Evolutionary conservation across 2,797 vertebrate species (phyloP), one percentile per base, ranked within the genome.

Genomic region (Calcarius lapponicus): DNA sequence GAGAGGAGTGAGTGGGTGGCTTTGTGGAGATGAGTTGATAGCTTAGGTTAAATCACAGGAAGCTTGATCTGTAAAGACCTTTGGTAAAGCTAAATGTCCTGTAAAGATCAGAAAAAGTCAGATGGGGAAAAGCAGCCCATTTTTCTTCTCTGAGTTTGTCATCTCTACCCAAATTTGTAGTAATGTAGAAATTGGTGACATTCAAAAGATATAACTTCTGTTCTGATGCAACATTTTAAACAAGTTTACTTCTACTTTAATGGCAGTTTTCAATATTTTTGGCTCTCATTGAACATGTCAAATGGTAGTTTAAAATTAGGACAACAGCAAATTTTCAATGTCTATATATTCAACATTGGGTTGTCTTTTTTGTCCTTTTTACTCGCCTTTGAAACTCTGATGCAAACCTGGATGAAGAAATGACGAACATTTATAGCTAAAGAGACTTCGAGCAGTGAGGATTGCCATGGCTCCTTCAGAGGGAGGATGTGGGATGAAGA

Each of bases 231-330:
- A 28, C 25, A 72, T 36, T 69, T 79, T 60, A 73, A 64, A 34
- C 3, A 9, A 18, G 9, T 40, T 86, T 51, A 48, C 11, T 70
- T 83, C 14, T 25, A 65, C 6, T 21, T 73, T 43, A 64, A 47
- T 11, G 5, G 19, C 9, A 64, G 8, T 6, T 78, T 71, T 86
- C 6, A 3, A 78, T 9, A 1, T 45, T 60, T 76, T 65, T 61
- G 12, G 5, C 5, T 43, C 3, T 47, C n/a, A 15, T 1, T 47
- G 10, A 50, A 29, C 4, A 6, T 9, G 40, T 2, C 16, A 61
- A 64, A 73, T 5, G 14, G 2, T 21, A 42, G 15, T 10, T 60
- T 54, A 53, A 81, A 70, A 74, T 45, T 32, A 70, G 12, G 13
- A 32, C 6, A 51, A 62, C 15, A 22, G 36, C 26, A 73, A n/a